phyloP scores from a whole-genome alignment of 2,797 vertebrate species.

The Sebastes dallii region DNA sequence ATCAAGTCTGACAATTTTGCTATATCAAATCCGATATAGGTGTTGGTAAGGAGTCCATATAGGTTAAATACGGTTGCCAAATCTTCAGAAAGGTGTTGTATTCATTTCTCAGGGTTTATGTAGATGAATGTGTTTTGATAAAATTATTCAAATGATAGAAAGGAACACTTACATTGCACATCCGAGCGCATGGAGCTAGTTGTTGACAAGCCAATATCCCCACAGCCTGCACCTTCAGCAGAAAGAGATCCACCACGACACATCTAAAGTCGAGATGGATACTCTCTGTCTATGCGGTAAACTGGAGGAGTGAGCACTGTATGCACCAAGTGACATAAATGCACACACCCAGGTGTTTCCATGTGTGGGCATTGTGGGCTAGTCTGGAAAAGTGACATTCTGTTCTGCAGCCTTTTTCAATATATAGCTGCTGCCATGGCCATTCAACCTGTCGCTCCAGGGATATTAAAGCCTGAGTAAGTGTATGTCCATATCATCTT shows the following conservation, averaged over 20 bases:
- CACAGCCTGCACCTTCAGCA: constrained; percentile 50
- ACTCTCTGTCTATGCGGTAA: neutral
- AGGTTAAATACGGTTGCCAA: no score
- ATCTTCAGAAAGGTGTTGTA: no score
- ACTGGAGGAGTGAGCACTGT: neutral
- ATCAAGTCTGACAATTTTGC: no score
- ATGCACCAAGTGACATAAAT: neutral
- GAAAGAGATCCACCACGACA: constrained; percentile 45
- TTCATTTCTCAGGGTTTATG: no score
- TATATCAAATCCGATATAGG: no score
- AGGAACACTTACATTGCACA: constrained; percentile 13
- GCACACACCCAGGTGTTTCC: neutral
- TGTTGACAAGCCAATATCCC: constrained; percentile 25
- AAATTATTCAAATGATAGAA: neutral
- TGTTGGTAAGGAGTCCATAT: no score
- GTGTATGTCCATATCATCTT: neutral
- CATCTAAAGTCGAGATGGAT: constrained; percentile 42
- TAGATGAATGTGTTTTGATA: neutral
- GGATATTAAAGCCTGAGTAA: constrained; percentile 2
- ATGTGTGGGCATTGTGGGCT: neutral
- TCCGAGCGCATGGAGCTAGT: constrained; percentile 7
- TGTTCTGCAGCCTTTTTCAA: neutral
- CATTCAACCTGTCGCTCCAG: constrained; percentile 27
- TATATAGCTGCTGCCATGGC: neutral
- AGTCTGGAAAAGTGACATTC: constrained; percentile 48